Evolutionary conservation across 2,888 invertebrate species (phyloP), one percentile per base, ranked within the genome.

Genomic region (Flabesymbios commensalis): DNA sequence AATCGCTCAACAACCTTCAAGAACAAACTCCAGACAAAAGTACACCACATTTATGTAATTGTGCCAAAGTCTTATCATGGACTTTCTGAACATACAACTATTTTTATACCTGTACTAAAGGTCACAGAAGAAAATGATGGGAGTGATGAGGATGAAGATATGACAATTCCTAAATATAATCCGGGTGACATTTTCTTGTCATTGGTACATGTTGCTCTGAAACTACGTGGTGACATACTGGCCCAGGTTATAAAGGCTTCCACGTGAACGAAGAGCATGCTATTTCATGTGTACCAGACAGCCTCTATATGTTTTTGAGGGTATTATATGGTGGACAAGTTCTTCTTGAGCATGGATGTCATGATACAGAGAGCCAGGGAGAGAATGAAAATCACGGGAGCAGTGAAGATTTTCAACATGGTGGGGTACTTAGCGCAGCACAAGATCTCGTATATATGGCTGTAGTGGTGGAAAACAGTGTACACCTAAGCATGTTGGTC

Each of bases 241-340:
- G 14, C 57, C 29, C 57, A 57, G 14, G 4, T 31, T n/a, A 45
- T 10, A 49, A 22, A 26, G 29, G 10, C 7, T 26, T 49, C 7
- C 14, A 49, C 19, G 10, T 26, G 10, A 49, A 7, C 7, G 49
- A 49, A 49, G 49, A 14, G 10, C 7, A 7, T 26, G 29, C 22
- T 10, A 53, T 53, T 7, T 7, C 48, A 4, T 31, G 48, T 28
- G 19, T 53, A 53, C 58, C 58, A 26, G 41, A 58, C 17, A 53
- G 52, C 29, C 52, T 58, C 19, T 58, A 58, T 41, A 58, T 58
- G 52, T 58, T 58, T 31, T 31, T 58, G 28, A 52, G 29, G 29
- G 24, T 58, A 39, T 5, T 58, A n/a, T 28, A 24, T 3, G 58
- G 58, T 14, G 58, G 39, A 7, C 43, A 55, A 29, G 3, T 3